Evolutionary conservation across 2,888 invertebrate species (phyloP), one percentile per base, ranked within the genome.

Genomic region (Cerastoderma edule): DNA sequence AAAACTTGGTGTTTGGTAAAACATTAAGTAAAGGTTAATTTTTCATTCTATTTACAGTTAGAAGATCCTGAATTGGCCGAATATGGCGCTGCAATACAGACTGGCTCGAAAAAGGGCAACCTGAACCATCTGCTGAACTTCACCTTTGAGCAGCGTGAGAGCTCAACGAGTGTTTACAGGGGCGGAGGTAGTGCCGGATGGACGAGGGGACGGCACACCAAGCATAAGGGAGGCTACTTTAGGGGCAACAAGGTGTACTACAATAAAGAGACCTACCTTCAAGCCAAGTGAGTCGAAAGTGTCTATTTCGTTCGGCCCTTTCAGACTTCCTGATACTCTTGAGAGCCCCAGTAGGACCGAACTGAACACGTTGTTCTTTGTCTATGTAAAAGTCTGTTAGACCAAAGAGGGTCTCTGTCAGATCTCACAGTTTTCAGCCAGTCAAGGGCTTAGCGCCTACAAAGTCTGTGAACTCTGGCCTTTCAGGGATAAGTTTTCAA

Each of bases 121-220:
- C 94, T 97, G 94, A 97, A 97, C 94, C 97, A 98, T 95, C 95
- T 98, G 95, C 95, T 98, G 89, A 98, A 98, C 94, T 98, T 98
- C 94, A 96, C 96, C 93, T 97, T 96, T 64, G 74, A 68, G 48
- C 71, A 74, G 53, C 39, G 63, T n/a, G 72, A 72, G n/a, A 63
- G 67, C 95, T 81, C 95, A 95, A 64, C 85, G 78, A 46, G 65
- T 27, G 66, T 71, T 60, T 67, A 68, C 48, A 67, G 73, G n/a
- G 75, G 75, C 30, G 67, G 72, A 8, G 67, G 72, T 30, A 79
- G 80, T 6, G 69, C 77, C 24, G 72, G 81, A 27, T 78, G 78
- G 66, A 72, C 74, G 44, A 77, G 78, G 68, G 78, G 81, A 19
- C 53, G 81, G 48, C 67, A 67, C 66, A 63, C 56, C 28, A 73